Evolutionary conservation across 2,888 invertebrate species (phyloP), one percentile per base, ranked within the genome.

Genomic region (Drosophila rubida): DNA sequence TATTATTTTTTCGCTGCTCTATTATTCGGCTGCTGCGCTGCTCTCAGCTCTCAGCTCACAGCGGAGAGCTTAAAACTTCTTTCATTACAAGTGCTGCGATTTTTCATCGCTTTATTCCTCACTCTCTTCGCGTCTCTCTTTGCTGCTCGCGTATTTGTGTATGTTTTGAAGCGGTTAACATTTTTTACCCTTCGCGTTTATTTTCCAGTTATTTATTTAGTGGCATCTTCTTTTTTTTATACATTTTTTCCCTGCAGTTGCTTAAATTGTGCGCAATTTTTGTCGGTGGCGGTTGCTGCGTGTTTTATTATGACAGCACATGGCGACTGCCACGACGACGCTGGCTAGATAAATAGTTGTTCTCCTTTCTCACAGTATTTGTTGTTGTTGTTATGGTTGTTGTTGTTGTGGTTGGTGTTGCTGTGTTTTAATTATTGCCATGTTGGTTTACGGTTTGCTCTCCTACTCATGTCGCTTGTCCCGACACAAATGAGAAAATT

Each of bases 251-350:
- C 45, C 49, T 55, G 54, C 65, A 72, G 73, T 78, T 73, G 75
- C 82, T 81, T 85, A 81, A 81, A 81, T 87, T 75, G 79, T 81
- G 87, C 60, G 85, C 79, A 75, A 84, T 81, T 87, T 80, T 87
- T 87, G 87, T 85, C 79, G 66, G 85, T 63, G 66, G 81, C 67
- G 67, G 59, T 73, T 76, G 69, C 25, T 60, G 84, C 69, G 75
- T 84, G 81, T 87, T 87, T 82, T 82, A 87, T 87, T 87, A 87
- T 87, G 82, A 85, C 82, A 87, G 80, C 80, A 76, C 64, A 61
- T 30, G 61, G 54, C 67, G 50, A 45, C 59, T 11, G 25, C 60
- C 14, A 16, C 49, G 37, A 16, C 50, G 41, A 42, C 30, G 30
- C 11, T 54, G 30, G 42, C 46, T 60, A 84, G 71, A 83, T 81